Conservation (phyloP, 2,888 invertebrate species). For the Elysia crispata region DNA sequence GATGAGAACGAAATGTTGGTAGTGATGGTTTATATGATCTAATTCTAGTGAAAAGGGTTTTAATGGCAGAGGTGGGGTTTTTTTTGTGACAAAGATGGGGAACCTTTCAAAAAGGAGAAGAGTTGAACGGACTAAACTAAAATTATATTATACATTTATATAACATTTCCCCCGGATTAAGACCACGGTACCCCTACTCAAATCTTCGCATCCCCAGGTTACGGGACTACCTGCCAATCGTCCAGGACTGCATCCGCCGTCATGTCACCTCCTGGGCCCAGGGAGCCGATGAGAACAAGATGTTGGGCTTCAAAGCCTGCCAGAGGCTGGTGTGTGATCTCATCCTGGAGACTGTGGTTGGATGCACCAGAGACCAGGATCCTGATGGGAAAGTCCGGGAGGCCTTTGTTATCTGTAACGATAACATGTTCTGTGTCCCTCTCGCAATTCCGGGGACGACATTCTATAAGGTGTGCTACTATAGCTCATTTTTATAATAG, state of each 20-base stretch:
- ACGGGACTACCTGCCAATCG: conserved; percentile 56
- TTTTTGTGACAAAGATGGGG: no score
- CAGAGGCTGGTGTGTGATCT: conserved; percentile 60
- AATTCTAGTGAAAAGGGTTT: no score
- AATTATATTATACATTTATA: no score
- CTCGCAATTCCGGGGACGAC: conserved; percentile 45
- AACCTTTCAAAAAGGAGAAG: no score
- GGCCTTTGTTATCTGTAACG: conserved; percentile 29
- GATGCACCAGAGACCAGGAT: conserved; percentile 54
- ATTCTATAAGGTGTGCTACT: conserved; percentile 41
- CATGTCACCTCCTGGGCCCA: conserved; percentile 60
- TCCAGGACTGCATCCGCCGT: conserved; percentile 55
- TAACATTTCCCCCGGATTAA: no score
- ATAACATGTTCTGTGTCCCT: conserved; percentile 46
- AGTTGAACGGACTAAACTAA: no score
- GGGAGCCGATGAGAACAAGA: conserved; percentile 50
- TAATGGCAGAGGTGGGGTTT: no score
- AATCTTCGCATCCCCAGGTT: conserved; percentile 20
- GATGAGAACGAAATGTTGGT: no score
- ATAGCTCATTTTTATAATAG: no score
- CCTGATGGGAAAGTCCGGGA: conserved; percentile 46
- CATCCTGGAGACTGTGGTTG: conserved; percentile 61
- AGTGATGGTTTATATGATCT: no score
- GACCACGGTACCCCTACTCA: no score
- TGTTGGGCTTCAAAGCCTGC: conserved; percentile 62